Evolutionary conservation across 2,888 invertebrate species (phyloP).

Genomic region (Mechanitis mazaeus): DNA sequence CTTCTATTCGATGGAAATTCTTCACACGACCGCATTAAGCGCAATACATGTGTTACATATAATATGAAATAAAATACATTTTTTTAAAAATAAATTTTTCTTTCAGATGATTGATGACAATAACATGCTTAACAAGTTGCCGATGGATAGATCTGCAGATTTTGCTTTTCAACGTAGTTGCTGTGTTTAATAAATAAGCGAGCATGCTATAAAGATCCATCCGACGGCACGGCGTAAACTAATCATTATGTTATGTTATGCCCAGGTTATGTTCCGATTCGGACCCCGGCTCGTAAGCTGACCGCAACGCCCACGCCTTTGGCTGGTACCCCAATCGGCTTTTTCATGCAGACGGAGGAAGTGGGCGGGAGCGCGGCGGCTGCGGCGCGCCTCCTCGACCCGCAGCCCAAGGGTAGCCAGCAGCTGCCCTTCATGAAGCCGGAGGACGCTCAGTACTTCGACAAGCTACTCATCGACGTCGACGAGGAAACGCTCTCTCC

Average conservation of each 20-base stretch:
- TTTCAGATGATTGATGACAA: slow-evolving; percentile 74
- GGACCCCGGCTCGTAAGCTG: slow-evolving; percentile 98
- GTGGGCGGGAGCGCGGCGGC: slow-evolving; percentile 87
- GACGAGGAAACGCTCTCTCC: slow-evolving; percentile 97
- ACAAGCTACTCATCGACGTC: slow-evolving; percentile 97
- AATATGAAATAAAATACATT: slow-evolving; percentile 43
- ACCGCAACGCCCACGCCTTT: slow-evolving; percentile 99
- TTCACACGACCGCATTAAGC: slow-evolving; percentile 37
- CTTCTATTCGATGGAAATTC: slow-evolving; percentile 46
- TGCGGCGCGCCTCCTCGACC: slow-evolving; percentile 90
- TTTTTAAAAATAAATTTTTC: slow-evolving; percentile 66
- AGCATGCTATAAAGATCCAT: slow-evolving; percentile 17
- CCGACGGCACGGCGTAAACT: slow-evolving; percentile 17
- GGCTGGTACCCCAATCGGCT: slow-evolving; percentile 92
- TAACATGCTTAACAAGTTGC: slow-evolving; percentile 61
- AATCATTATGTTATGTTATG: slow-evolving; percentile 46
- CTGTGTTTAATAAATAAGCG: slow-evolving; percentile 27
- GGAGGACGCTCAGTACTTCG: slow-evolving; percentile 99
- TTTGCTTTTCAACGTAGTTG: slow-evolving; percentile 48
- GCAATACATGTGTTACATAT: slow-evolving; percentile 56
- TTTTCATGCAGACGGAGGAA: slow-evolving; percentile 96
- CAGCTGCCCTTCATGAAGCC: slow-evolving; percentile 99
- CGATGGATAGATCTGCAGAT: slow-evolving; percentile 57
- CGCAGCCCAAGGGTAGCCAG: slow-evolving; percentile 93
- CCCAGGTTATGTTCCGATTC: slow-evolving; percentile 92